A percentile compares a stretch with the other conserved stretches of the same genome.
Conservation (phyloP, 37 sponge, comb jelly and placozoan species). For the Dysidea cf. avara region DNA sequence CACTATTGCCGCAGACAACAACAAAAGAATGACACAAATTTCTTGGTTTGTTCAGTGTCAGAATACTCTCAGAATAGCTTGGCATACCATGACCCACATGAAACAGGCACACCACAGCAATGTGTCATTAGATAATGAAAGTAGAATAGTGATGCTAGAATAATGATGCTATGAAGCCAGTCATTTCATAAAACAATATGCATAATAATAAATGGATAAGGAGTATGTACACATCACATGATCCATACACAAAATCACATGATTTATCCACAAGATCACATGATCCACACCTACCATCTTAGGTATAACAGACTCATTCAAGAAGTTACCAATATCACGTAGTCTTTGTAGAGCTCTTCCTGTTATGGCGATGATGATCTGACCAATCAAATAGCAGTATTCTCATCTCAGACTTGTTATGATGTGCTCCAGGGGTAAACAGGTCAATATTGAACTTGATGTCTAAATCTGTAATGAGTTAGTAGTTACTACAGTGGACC, state of each 20-base stretch:
- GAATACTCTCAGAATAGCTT: too few relatives aligned
- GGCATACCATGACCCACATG: too few relatives aligned
- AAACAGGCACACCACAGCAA: too few relatives aligned
- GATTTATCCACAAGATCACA: neutral
- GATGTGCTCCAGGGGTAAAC: slow-evolving; percentile 59
- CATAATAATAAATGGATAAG: neutral
- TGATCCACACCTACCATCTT: slow-evolving; percentile 14
- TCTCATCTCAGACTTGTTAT: slow-evolving; percentile 57
- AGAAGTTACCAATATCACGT: slow-evolving; percentile 37
- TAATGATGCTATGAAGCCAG: too few relatives aligned
- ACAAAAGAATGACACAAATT: too few relatives aligned
- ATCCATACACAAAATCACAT: too few relatives aligned
- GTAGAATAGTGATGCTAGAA: too few relatives aligned
- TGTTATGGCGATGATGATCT: slow-evolving; percentile 14
- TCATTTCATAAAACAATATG: too few relatives aligned
- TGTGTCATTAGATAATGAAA: too few relatives aligned
- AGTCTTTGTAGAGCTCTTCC: slow-evolving; percentile 58
- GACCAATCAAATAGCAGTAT: neutral
- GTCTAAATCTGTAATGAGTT: slow-evolving; percentile 48
- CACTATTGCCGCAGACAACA: too few relatives aligned
- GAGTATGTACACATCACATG: neutral
- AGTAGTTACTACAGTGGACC: too few relatives aligned
- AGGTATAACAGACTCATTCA: slow-evolving; percentile 36
- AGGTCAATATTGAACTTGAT: slow-evolving; percentile 78
- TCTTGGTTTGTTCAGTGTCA: too few relatives aligned